A percentile compares a stretch with the other conserved stretches of the same genome.
phyloP scores from a whole-genome alignment of 30 jellyfish, hydroid and myxozoan species.

The Aurelia sp. region DNA sequence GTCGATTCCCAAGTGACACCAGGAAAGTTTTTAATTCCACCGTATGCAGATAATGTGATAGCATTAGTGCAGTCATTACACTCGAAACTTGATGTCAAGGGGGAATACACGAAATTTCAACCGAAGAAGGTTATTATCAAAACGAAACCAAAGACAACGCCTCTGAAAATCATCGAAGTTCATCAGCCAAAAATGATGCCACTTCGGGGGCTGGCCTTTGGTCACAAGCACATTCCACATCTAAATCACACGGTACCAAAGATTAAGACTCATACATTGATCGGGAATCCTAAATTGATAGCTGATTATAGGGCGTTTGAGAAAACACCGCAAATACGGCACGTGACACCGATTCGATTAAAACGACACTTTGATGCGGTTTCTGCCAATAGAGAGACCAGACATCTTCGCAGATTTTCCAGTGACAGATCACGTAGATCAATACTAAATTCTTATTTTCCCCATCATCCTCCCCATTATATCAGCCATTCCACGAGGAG shows the following conservation, averaged over 20 bases:
- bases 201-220: background rate
- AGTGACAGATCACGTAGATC: too few species aligned
- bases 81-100: constrained; percentile 60
- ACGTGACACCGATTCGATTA: too few species aligned
- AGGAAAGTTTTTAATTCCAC: constrained; percentile 30
- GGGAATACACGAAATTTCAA: constrained; percentile 51
- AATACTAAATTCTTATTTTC: too few species aligned
- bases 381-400: too few species aligned
- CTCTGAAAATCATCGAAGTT: background rate
- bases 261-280: background rate
- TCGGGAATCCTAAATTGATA: too few species aligned
- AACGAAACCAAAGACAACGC: constrained; percentile 14
- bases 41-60: constrained; percentile 11
- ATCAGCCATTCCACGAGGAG: too few species aligned
- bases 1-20: constrained; percentile 31
- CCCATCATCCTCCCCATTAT: too few species aligned
- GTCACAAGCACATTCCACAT: background rate
- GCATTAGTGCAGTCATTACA: constrained; percentile 32
- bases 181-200: constrained; percentile 30
- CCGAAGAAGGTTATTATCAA: constrained; percentile 28
- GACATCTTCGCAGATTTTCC: too few species aligned
- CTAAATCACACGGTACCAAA: background rate
- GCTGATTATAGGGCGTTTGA: too few species aligned
- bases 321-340: too few species aligned
- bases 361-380: too few species aligned